Base-by-base conservation (phyloP, 2,797 vertebrate species). In the Lithobates sylvaticus region DNA sequence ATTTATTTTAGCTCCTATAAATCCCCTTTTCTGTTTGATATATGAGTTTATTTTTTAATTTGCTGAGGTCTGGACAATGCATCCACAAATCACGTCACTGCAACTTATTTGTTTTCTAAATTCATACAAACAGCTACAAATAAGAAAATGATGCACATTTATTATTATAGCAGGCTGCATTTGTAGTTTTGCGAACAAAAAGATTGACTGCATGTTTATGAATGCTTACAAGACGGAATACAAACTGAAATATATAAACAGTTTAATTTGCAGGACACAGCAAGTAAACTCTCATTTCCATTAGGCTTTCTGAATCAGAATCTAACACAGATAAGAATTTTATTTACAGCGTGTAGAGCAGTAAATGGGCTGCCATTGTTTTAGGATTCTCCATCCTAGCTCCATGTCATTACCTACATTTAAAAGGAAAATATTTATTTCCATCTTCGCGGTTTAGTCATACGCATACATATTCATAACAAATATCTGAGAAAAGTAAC, bases 381-480 rank as follows among this genome's bases (percentile, higher is more conserved):
- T 65, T 44, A 23, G 21, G 71, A 61, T 82, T 27, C 58, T 29
- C 26, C 13, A 65, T 76, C 73, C 47, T 47, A 27, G 32, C 42
- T 69, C 61, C 64, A 18, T 84, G 73, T 70, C 82, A 61, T 70
- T 84, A 84, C 61, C 36, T 39, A 36, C 21, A 54, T 69, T 76
- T 70, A 84, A 54, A 84, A 77, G 27, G 5, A 77, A 77, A 69
- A 84, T 68, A 69, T 76, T 76, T 68, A 54, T 76, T 76, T 76
- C 44, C 74, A 27, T 21, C 47, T 54, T 26, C 26, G 34, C 47
- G 34, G 36, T 78, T 85, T 34, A n/a, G 67, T 85, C 36, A 50
- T 29, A 36, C 42, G n/a, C 54, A 85, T 79, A 67, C 50, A 85
- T 78, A 85, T 79, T 78, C 54, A 73, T 80, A 47, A 23, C 32